Percentiles rank a stretch among this genome's conserved stretches.
These are phyloP conservation scores for Emys orbicularis DNA, from an alignment of 2,797 vertebrate genomes.

Conservation along the genomic window DNA sequence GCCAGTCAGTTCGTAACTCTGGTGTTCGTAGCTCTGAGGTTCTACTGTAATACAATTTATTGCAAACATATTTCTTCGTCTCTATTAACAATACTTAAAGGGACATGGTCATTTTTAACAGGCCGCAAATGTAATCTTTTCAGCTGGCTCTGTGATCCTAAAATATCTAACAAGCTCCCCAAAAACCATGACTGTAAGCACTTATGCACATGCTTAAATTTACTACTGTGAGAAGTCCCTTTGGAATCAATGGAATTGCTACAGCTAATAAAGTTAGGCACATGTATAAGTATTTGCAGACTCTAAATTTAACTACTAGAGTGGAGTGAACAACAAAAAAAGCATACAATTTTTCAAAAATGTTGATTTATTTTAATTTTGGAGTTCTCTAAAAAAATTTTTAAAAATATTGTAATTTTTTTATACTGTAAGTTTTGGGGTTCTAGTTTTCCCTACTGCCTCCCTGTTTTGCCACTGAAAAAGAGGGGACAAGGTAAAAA, in stretches of 20 bases:
- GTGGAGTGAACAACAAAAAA: neutral
- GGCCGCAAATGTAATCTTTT: neutral
- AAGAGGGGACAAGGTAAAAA: neutral
- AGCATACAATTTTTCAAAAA: rapidly evolving
- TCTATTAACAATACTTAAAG: neutral
- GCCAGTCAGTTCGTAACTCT: too few species aligned
- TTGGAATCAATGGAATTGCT: neutral
- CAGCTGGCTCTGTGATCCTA: neutral
- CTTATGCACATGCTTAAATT: neutral
- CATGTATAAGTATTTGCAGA: rapidly evolving
- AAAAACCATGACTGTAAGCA: neutral
- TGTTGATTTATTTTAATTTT: rapidly evolving
- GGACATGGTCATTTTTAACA: neutral
- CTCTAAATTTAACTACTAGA: neutral
- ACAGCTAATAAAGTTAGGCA: neutral
- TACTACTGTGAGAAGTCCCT: rapidly evolving
- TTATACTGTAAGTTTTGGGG: too few species aligned
- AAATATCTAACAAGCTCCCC: neutral
- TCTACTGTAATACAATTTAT: neutral
- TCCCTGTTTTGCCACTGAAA: neutral
- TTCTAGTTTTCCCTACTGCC: too few species aligned
- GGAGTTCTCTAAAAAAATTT: neutral
- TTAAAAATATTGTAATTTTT: too few species aligned
- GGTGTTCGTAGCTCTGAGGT: too few species aligned
- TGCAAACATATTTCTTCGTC: constrained; percentile 20